Conservation (phyloP, 2,113 vertebrate species). For the Chinchilla lanigera region DNA sequence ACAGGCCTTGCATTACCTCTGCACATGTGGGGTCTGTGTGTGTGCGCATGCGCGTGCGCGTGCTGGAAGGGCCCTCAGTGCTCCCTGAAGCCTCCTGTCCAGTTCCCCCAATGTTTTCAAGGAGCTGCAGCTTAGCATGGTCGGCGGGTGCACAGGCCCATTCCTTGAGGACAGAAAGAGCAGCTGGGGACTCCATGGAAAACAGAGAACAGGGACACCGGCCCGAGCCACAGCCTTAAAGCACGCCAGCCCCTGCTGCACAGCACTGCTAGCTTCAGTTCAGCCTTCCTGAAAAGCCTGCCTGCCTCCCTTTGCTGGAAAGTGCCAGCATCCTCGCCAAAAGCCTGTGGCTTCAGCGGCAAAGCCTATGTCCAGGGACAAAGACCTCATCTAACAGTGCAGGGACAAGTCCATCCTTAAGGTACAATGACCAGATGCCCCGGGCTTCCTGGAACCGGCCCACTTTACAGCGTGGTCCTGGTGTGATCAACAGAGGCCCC, state of each 20-base stretch:
- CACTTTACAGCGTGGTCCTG: neutral
- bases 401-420: neutral
- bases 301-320: slow-evolving; percentile 6
- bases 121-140: neutral
- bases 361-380: slow-evolving; percentile 55
- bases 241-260: neutral
- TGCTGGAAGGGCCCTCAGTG: neutral
- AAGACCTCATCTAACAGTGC: neutral
- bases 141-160: neutral
- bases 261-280: slow-evolving; percentile 28
- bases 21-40: neutral
- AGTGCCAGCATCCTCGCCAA: neutral
- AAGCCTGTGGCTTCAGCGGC: neutral
- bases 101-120: neutral
- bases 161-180: slow-evolving; percentile 20
- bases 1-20: slow-evolving; percentile 25
- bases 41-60: no score
- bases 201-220: slow-evolving; percentile 39
- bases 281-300: slow-evolving; percentile 55
- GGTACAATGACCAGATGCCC: neutral
- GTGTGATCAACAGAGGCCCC: neutral
- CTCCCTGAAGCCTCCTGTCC: neutral
- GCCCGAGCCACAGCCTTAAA: neutral
- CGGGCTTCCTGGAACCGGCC: neutral
- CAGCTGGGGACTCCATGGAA: neutral